Evolutionary conservation across 2,888 invertebrate species (phyloP).

Genomic region (Diploptera punctata): DNA sequence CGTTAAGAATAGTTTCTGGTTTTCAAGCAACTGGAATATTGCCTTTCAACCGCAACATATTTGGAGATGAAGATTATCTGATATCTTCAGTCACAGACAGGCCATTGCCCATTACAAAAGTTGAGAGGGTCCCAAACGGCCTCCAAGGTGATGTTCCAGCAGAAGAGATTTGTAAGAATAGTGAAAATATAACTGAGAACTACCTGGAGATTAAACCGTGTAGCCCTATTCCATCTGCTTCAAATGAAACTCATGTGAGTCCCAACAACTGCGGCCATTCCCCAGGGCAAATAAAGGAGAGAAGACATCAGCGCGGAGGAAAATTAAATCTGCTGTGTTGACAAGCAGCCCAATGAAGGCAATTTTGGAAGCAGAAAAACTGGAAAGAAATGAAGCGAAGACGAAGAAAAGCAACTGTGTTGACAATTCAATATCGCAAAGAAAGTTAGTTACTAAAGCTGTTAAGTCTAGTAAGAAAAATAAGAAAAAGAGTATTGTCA

Average conservation of each 20-base stretch:
- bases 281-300: not conserved
- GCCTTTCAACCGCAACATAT: constrained; percentile 42
- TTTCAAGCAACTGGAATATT: constrained; percentile 41
- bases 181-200: not conserved
- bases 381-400: not conserved
- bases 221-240: not conserved
- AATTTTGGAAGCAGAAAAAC: not conserved
- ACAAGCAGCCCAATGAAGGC: not conserved
- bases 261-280: not conserved
- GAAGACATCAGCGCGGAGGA: not conserved
- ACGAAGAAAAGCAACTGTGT: not conserved
- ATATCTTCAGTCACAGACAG: not conserved
- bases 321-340: not conserved
- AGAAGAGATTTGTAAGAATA: not conserved
- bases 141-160: not conserved
- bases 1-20: constrained; percentile 44
- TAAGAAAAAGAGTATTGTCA: not conserved
- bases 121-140: too few relatives aligned
- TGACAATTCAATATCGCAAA: not conserved
- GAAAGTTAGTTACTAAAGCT: not conserved
- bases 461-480: not conserved
- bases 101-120: too few relatives aligned
- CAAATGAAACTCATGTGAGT: not conserved
- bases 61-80: constrained; percentile 40
- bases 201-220: not conserved